A percentile compares a stretch with the other conserved stretches of the same genome.
Conservation (phyloP, 1,140 invertebrate genomes). For the Hyposmocoma kahamanoa region DNA sequence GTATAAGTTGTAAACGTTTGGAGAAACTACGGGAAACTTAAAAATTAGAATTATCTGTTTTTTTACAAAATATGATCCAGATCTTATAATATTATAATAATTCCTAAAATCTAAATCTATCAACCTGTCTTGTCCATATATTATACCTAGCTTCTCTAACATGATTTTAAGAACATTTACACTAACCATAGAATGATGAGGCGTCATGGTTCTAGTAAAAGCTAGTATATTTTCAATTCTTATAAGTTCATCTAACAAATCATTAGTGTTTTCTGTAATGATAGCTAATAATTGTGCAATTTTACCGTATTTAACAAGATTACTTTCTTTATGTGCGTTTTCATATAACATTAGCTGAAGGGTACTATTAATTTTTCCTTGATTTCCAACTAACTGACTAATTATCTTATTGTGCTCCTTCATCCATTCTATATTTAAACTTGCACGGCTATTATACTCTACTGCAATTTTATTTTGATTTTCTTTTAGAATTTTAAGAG, state of each 20-base stretch:
- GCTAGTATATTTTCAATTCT: background rate
- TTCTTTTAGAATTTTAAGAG: background rate
- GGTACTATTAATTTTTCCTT: background rate
- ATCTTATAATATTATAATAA: background rate
- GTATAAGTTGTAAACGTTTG: background rate
- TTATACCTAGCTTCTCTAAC: background rate
- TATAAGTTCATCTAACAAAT: background rate
- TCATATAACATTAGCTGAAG: background rate
- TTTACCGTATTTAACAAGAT: background rate
- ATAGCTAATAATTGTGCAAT: constrained; percentile 1
- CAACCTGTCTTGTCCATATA: background rate
- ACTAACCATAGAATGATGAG: background rate
- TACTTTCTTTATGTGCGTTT: background rate
- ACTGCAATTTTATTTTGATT: background rate
- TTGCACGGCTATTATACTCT: background rate
- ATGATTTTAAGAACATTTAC: background rate
- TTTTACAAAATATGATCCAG: background rate
- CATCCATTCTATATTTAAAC: background rate
- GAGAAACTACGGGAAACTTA: background rate
- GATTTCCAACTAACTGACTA: background rate
- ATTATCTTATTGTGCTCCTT: background rate
- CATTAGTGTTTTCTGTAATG: background rate
- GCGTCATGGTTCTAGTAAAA: background rate
- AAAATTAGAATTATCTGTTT: background rate
- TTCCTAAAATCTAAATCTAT: background rate